Conservation (phyloP, 2,888 invertebrate species). For the Spicauda simplicius region DNA sequence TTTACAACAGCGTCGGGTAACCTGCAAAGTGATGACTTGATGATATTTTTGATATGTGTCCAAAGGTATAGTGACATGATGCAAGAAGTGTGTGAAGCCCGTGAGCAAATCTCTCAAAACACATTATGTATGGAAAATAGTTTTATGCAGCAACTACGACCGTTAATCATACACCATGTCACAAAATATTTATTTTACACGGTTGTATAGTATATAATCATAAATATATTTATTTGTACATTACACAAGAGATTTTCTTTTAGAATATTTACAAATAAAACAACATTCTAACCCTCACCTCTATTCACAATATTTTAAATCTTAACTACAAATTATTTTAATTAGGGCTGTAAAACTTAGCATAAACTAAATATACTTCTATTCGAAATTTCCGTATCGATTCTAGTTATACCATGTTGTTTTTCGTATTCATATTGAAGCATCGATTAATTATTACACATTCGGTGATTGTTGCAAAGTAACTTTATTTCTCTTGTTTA, state of each 20-base stretch:
- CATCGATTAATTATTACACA: not conserved
- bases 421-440: not conserved
- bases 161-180: slow-evolving; percentile 75
- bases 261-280: slow-evolving; percentile 78
- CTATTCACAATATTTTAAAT: slow-evolving; percentile 64
- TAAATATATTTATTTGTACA: slow-evolving; percentile 82
- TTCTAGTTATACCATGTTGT: slow-evolving; percentile 24
- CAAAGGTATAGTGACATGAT: slow-evolving; percentile 67
- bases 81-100: slow-evolving; percentile 76
- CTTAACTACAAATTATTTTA: slow-evolving; percentile 51
- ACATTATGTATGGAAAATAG: slow-evolving; percentile 68
- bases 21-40: slow-evolving; percentile 48
- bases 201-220: slow-evolving; percentile 68
- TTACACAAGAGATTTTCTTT: slow-evolving; percentile 70
- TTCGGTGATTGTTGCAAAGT: not conserved
- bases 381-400: slow-evolving; percentile 27
- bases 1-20: slow-evolving; percentile 38
- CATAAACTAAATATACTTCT: slow-evolving; percentile 52
- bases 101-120: slow-evolving; percentile 55
- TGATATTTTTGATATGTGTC: slow-evolving; percentile 73
- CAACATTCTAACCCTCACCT: slow-evolving; percentile 68
- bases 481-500: too few species aligned
- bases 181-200: slow-evolving; percentile 79
- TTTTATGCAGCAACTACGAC: slow-evolving; percentile 57
- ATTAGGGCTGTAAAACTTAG: slow-evolving; percentile 74